A percentile compares a stretch with the other conserved stretches of the same genome.
Conservation (phyloP, 2,888 invertebrate genomes). For the Nyleta sp. region DNA sequence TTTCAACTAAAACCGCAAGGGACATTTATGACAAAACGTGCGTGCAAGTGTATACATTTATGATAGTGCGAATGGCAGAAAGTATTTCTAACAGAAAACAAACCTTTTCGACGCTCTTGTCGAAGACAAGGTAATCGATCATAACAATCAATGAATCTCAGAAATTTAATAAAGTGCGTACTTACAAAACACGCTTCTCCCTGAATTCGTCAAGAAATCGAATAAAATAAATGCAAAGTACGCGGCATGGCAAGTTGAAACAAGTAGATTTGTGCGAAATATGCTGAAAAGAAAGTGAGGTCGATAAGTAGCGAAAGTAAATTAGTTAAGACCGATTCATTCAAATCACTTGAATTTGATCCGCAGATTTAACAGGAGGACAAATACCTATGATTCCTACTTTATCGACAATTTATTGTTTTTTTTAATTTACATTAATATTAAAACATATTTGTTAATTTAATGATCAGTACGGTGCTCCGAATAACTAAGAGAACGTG, state of each 20-base stretch:
- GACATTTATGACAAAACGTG: neutral
- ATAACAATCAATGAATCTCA: slow-evolving; percentile 54
- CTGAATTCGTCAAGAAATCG: slow-evolving; percentile 17
- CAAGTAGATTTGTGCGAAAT: neutral
- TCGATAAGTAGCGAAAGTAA: neutral
- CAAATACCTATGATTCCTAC: too few relatives aligned
- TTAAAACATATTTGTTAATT: too few relatives aligned
- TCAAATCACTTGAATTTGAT: too few relatives aligned
- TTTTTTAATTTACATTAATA: too few relatives aligned
- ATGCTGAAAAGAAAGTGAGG: neutral
- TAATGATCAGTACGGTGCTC: too few relatives aligned
- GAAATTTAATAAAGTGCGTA: slow-evolving; percentile 38
- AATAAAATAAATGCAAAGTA: neutral
- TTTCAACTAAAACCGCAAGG: too few relatives aligned
- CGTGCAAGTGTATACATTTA: slow-evolving; percentile 39
- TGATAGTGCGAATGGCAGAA: slow-evolving; percentile 17
- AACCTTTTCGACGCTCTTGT: slow-evolving; percentile 37
- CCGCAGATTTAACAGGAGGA: too few relatives aligned
- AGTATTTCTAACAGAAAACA: slow-evolving; percentile 39
- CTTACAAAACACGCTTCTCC: slow-evolving; percentile 36
- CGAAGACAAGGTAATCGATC: slow-evolving; percentile 45
- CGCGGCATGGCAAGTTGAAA: too few relatives aligned
- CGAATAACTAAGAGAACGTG: too few relatives aligned
- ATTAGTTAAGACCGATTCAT: neutral
- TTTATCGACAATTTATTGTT: too few relatives aligned